A percentile compares a stretch with the other conserved stretches of the same genome.
phyloP scores from a whole-genome alignment of 2,888 invertebrate genomes.

The Ophraella communa region DNA sequence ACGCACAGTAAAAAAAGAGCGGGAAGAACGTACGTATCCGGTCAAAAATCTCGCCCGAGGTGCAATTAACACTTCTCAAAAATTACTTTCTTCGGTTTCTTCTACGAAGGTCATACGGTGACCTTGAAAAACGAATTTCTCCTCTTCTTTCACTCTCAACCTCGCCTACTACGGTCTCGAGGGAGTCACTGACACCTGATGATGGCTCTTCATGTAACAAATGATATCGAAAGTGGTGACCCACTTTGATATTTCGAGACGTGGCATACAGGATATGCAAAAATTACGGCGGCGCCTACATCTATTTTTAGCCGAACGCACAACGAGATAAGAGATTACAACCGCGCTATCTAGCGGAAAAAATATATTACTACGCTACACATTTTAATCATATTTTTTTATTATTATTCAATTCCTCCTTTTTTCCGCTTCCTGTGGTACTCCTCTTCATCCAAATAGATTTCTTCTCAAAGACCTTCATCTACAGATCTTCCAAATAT shows the following conservation, averaged over 20 bases:
- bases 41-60: slow-evolving; percentile 6
- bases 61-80: slow-evolving; percentile 25
- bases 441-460: no score
- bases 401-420: no score
- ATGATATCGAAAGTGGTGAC: slow-evolving; percentile 39
- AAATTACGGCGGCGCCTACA: slow-evolving; percentile 5
- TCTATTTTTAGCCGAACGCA: neutral
- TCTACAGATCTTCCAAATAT: no score
- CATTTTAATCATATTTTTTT: no score
- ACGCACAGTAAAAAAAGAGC: no score
- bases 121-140: slow-evolving; percentile 53
- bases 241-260: slow-evolving; percentile 16
- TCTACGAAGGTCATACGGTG: slow-evolving; percentile 51
- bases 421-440: no score
- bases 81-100: slow-evolving; percentile 45
- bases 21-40: neutral
- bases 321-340: neutral
- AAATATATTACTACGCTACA: no score
- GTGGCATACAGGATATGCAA: slow-evolving; percentile 24
- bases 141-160: slow-evolving; percentile 56
- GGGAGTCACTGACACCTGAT: slow-evolving; percentile 44
- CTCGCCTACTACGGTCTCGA: slow-evolving; percentile 44
- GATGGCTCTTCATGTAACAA: slow-evolving; percentile 32
- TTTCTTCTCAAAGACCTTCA: no score
- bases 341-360: neutral